Conservation (phyloP, 2,888 invertebrate species). For the Stratiomys singularior region DNA sequence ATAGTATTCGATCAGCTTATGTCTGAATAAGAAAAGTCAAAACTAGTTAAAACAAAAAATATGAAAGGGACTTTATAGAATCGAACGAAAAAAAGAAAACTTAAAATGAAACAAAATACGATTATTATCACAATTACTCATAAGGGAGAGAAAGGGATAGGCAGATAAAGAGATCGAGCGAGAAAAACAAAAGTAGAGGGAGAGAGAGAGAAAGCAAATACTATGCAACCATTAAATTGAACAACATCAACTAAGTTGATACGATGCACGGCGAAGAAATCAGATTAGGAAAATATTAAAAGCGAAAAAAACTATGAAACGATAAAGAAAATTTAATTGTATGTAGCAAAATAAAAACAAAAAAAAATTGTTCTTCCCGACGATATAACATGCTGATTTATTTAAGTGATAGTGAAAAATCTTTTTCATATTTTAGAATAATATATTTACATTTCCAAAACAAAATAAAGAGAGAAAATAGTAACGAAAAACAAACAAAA, state of each 20-base stretch:
- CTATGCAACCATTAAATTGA: background rate
- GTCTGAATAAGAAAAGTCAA: no score
- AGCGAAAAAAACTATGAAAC: background rate
- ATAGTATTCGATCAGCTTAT: no score
- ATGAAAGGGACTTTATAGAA: no score
- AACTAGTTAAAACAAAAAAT: no score
- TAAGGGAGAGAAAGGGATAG: no score
- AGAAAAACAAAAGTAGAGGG: background rate
- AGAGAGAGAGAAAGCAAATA: background rate
- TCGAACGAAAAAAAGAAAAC: no score
- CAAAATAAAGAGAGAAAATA: no score
- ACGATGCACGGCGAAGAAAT: background rate
- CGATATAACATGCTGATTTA: background rate
- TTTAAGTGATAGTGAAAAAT: constrained; percentile 4
- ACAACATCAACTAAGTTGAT: background rate
- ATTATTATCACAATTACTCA: no score
- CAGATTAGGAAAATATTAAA: background rate
- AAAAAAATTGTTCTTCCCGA: background rate
- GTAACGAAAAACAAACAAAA: constrained; percentile 3
- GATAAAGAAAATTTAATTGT: background rate
- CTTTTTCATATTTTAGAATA: constrained; percentile 3
- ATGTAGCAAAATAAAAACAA: background rate
- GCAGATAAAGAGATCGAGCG: no score
- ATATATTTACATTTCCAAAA: background rate
- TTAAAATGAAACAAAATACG: no score